Evolutionary conservation across 2,888 invertebrate genomes (phyloP).

Genomic region (Cataglyphis altisquamis): DNA sequence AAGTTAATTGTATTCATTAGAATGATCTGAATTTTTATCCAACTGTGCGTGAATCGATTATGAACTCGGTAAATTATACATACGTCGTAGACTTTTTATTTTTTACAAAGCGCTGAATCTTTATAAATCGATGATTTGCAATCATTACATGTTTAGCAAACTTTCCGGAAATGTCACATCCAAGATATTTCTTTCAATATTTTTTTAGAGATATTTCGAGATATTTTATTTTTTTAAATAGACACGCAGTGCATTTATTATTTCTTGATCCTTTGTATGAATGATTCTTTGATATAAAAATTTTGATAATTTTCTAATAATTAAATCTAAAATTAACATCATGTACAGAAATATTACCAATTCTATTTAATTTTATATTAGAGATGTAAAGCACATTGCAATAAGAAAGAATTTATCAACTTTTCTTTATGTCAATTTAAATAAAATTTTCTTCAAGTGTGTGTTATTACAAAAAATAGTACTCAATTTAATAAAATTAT

Average conservation of each 20-base stretch:
- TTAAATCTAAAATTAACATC: background rate
- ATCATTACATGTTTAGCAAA: background rate
- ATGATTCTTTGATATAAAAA: background rate
- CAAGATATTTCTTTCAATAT: background rate
- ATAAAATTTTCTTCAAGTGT: background rate
- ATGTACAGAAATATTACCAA: background rate
- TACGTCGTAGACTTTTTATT: background rate
- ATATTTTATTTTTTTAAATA: background rate
- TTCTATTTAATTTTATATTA: background rate
- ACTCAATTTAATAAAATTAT: background rate
- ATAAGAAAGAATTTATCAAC: background rate
- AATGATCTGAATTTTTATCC: background rate
- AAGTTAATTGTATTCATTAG: background rate
- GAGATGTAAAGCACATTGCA: background rate
- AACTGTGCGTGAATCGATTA: background rate
- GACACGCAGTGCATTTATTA: background rate
- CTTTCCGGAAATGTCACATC: background rate
- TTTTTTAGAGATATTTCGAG: background rate
- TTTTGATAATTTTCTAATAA: background rate
- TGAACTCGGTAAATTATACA: background rate
- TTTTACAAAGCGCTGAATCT: background rate
- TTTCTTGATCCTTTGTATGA: background rate
- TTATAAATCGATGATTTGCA: background rate
- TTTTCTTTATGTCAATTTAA: background rate
- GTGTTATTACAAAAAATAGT: background rate